Percentiles rank a stretch among this genome's conserved stretches.
Conservation (phyloP, 2,797 vertebrate genomes). For the Cygnus olor region DNA sequence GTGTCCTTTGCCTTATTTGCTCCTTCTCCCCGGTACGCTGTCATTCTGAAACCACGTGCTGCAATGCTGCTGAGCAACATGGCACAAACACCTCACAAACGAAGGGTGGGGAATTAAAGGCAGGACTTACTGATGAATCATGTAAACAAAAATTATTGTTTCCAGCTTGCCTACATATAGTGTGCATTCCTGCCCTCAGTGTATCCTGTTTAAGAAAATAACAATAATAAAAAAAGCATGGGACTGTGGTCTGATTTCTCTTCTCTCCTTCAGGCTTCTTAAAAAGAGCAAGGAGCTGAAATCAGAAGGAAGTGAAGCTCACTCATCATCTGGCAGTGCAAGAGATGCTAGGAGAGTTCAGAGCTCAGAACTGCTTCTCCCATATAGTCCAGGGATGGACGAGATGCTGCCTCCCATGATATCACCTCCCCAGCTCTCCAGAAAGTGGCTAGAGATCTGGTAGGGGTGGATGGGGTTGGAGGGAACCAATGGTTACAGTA, state of each 20-base stretch:
- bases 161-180: not conserved
- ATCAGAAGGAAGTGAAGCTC: not conserved
- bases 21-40: not conserved
- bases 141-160: not conserved
- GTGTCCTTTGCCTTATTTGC: not conserved
- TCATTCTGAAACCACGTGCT: not conserved
- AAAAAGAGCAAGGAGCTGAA: not conserved
- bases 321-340: not conserved
- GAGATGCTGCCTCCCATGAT: not conserved
- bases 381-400: not conserved
- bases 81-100: not conserved
- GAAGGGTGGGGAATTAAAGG: not conserved
- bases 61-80: not conserved
- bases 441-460: not conserved
- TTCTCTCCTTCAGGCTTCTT: not conserved
- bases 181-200: not conserved
- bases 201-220: not conserved
- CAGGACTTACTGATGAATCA: not conserved
- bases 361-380: not conserved
- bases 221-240: too few relatives aligned
- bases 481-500: not conserved
- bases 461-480: rapidly evolving
- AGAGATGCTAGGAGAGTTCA: not conserved
- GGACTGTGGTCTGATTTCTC: not conserved
- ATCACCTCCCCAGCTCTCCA: not conserved